Evolutionary conservation across 2,888 invertebrate genomes (phyloP).

Genomic region (Oligia fasciuncula): DNA sequence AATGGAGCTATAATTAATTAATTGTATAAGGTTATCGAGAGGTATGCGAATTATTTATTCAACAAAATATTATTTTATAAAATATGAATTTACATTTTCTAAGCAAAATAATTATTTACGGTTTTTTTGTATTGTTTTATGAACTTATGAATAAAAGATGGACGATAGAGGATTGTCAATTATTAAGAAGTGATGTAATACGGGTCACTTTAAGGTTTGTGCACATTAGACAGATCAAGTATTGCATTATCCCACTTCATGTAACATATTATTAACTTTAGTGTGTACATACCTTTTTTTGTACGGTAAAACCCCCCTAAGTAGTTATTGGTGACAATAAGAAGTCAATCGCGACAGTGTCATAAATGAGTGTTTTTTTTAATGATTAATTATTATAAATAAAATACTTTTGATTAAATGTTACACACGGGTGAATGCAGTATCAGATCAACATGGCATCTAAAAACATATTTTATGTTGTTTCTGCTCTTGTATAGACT

Average conservation of each 20-base stretch:
- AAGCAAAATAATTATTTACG: constrained; percentile 60
- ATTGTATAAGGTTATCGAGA: constrained; percentile 39
- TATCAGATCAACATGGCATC: constrained; percentile 70
- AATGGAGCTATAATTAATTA: constrained; percentile 38
- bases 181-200: constrained; percentile 64
- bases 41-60: constrained; percentile 57
- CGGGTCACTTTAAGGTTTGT: constrained; percentile 72
- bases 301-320: constrained; percentile 55
- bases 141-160: constrained; percentile 40
- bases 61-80: constrained; percentile 59
- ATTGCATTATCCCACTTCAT: constrained; percentile 61
- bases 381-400: constrained; percentile 69
- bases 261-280: constrained; percentile 64
- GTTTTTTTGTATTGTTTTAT: constrained; percentile 56
- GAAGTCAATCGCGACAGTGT: constrained; percentile 82
- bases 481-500: constrained; percentile 56
- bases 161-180: constrained; percentile 43
- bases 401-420: constrained; percentile 67
- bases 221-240: constrained; percentile 72
- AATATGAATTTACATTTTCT: constrained; percentile 59
- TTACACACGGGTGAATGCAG: constrained; percentile 70
- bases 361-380: constrained; percentile 75
- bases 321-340: constrained; percentile 77
- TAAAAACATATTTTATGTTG: constrained; percentile 66
- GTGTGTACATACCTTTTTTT: constrained; percentile 75